A percentile compares a stretch with the other conserved stretches of the same genome.
Evolutionary conservation across 2,797 vertebrate species (phyloP).

Genomic region (Dromococcyx pavoninus): DNA sequence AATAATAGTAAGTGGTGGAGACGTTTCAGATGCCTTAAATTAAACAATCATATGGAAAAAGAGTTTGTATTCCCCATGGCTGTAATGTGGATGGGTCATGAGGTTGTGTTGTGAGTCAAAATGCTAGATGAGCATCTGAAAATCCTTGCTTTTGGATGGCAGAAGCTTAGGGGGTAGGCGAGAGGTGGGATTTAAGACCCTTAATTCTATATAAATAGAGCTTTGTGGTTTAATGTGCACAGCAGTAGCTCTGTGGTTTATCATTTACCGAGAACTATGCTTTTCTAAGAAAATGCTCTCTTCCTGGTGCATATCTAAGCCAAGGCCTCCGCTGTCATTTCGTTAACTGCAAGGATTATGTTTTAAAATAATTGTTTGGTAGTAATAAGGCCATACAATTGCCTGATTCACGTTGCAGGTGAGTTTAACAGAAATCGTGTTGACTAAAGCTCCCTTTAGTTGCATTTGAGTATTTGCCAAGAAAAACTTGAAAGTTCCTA

Average conservation of each 20-base stretch:
- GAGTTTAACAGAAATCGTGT: slow-evolving; percentile 62
- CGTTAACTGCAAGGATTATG: slow-evolving; percentile 61
- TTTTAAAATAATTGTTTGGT: slow-evolving; percentile 62
- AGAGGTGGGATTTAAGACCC: slow-evolving; percentile 54
- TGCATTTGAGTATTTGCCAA: slow-evolving; percentile 73
- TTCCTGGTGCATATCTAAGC: slow-evolving; percentile 76
- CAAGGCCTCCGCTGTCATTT: slow-evolving; percentile 63
- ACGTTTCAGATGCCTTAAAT: slow-evolving; percentile 23
- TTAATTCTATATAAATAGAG: slow-evolving; percentile 54
- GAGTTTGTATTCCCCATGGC: not conserved
- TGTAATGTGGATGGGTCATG: not conserved
- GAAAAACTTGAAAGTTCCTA: slow-evolving; percentile 61
- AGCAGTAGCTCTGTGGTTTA: slow-evolving; percentile 77
- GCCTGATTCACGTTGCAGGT: slow-evolving; percentile 38
- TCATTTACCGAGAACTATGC: slow-evolving; percentile 80
- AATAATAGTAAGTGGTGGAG: slow-evolving; percentile 32
- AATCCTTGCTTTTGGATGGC: slow-evolving; percentile 23
- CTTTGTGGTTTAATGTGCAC: slow-evolving; percentile 75
- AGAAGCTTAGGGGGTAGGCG: not conserved
- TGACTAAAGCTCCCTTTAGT: slow-evolving; percentile 66
- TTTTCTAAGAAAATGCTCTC: slow-evolving; percentile 82
- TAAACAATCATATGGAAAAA: slow-evolving; percentile 23
- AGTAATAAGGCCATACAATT: slow-evolving; percentile 62
- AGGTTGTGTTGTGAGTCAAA: not conserved
- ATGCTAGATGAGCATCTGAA: not conserved